Evolutionary conservation across 2,797 vertebrate species (phyloP).

Genomic region (Austrolebias charrua): DNA sequence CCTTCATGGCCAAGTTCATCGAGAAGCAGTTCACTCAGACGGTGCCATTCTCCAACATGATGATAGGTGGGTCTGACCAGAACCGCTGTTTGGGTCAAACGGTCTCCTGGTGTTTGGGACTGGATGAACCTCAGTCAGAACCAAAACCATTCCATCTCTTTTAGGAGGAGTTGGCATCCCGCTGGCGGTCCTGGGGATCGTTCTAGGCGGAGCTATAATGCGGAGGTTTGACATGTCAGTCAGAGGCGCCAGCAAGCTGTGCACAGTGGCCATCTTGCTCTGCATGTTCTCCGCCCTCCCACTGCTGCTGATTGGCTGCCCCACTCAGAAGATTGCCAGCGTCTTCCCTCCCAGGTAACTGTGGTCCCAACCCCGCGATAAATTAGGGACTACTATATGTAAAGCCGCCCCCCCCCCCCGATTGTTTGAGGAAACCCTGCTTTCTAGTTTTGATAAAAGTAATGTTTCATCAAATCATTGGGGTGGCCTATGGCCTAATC

Average conservation of each 20-base stretch:
- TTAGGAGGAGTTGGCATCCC: conserved; percentile 85
- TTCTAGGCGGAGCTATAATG: conserved; percentile 86
- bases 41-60: conserved; percentile 82
- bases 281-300: conserved; percentile 77
- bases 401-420: no score
- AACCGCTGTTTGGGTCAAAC: not conserved
- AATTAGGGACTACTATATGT: no score
- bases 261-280: conserved; percentile 72
- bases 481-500: no score
- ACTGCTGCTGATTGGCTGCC: conserved; percentile 88
- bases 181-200: conserved; percentile 82
- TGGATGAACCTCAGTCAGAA: not conserved
- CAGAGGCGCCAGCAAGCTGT: conserved; percentile 75
- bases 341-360: conserved; percentile 58
- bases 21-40: conserved; percentile 89
- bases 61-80: conserved; percentile 81
- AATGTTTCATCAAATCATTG: no score
- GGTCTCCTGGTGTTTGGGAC: no score
- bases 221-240: conserved; percentile 81
- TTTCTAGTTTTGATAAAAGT: no score
- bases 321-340: conserved; percentile 79
- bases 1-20: conserved; percentile 92
- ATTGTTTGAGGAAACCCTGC: no score
- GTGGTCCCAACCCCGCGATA: no score
- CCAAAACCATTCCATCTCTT: not conserved